Evolutionary conservation across 1,140 invertebrate genomes (phyloP), one percentile per base, ranked within the genome.

Genomic region (Ips nitidus): DNA sequence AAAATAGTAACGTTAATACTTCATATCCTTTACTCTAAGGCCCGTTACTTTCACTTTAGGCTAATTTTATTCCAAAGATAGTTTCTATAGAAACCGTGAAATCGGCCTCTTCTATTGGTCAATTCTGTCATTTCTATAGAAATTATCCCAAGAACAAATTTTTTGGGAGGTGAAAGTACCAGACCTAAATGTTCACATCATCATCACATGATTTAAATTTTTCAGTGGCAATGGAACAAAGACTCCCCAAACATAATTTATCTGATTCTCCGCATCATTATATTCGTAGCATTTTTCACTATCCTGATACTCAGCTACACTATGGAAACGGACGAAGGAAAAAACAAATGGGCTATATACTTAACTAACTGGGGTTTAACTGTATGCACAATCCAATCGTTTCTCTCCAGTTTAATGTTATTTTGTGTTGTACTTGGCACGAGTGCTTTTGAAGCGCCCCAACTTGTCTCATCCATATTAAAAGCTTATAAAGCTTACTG

Each of bases 291-390:
- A 4, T 88, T 88, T 76, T 60, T 83, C 1, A 72, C 70, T 4
- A 83, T 87, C 47, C 71, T 69, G 70, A 52, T 72, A 7, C 37
- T 74, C 37, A 76, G 73, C 57, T 73, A 77, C 57, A 53, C 70
- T 45, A 52, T 58, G 0, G 81, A 80, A 6, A 70, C 66, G 71
- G 5, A 42, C 66, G 62, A 70, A 70, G 61, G 61, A 52, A 56
- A 52, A 73, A 72, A 78, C 1, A 84, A 84, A 70, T 91, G 88
- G 88, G 78, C 87, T 36, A 90, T 92, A 60, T 92, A 90, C 76
- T 83, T 92, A 68, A 92, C 90, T 43, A 89, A 92, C 78, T 92
- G 90, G 90, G 90, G 90, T 36, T 84, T 89, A 68, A 75, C 84
- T 37, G 72, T 89, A 0, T 83, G 87, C 6, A 76, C 82, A 0